A percentile compares a stretch with the other conserved stretches of the same genome.
Evolutionary conservation across 2,888 invertebrate genomes (phyloP).

Genomic region (Octodonta nipae): DNA sequence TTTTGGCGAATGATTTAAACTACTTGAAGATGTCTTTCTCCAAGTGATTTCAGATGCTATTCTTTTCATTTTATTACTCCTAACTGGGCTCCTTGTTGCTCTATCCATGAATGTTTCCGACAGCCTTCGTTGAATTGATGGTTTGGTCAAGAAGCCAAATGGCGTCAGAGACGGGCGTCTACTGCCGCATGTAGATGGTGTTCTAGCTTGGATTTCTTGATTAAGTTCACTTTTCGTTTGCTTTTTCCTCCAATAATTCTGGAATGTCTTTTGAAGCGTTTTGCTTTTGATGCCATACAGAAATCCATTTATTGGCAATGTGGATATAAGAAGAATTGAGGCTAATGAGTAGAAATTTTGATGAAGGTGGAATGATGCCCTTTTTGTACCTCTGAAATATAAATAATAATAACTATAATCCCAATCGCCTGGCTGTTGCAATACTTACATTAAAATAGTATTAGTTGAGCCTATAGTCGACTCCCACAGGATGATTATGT

Average conservation of each 20-base stretch:
- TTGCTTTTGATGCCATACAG: slow-evolving; percentile 66
- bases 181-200: slow-evolving; percentile 65
- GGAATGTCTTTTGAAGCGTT: slow-evolving; percentile 54
- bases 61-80: slow-evolving; percentile 35
- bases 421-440: no score
- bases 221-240: slow-evolving; percentile 66
- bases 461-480: slow-evolving; percentile 31
- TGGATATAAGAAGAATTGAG: slow-evolving; percentile 52
- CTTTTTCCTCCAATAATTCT: slow-evolving; percentile 65
- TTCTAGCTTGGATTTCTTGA: slow-evolving; percentile 67
- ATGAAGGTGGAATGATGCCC: no score
- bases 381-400: no score
- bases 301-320: slow-evolving; percentile 62
- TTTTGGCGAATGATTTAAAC: slow-evolving; percentile 25
- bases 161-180: slow-evolving; percentile 46
- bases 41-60: slow-evolving; percentile 40
- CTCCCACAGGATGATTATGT: slow-evolving; percentile 57
- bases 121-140: slow-evolving; percentile 41
- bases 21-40: slow-evolving; percentile 37
- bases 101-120: slow-evolving; percentile 42
- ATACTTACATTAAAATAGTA: no score
- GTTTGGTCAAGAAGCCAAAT: slow-evolving; percentile 34
- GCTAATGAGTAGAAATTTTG: slow-evolving; percentile 45
- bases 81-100: slow-evolving; percentile 24
- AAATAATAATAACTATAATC: no score